These are phyloP conservation scores for Oxytorus armatus DNA, from an alignment of 2,888 invertebrate species.

Conservation along the genomic window DNA sequence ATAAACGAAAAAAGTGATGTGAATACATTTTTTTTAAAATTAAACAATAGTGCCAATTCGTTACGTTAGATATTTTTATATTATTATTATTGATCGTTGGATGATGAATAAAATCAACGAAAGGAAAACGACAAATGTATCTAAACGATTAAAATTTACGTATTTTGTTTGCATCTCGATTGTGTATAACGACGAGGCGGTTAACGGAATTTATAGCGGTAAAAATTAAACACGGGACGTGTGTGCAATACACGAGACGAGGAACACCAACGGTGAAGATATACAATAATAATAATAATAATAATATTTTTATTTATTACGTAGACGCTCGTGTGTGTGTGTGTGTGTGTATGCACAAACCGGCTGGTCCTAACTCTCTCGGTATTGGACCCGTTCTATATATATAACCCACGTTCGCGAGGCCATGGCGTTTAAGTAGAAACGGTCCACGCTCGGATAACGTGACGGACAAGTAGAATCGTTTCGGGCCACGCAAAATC, in stretches of 20 bases:
- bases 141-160: too few relatives aligned
- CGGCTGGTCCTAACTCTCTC: not conserved
- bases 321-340: not conserved
- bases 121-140: too few relatives aligned
- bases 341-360: not conserved
- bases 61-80: too few relatives aligned
- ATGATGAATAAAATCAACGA: too few relatives aligned
- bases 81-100: too few relatives aligned
- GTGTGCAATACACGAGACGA: not conserved
- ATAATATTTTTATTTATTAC: not conserved
- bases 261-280: not conserved
- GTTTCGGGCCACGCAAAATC: not conserved
- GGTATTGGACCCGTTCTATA: not conserved
- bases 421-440: slow-evolving; percentile 42
- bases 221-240: slow-evolving; percentile 4
- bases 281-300: not conserved
- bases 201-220: not conserved
- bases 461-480: slow-evolving; percentile 38
- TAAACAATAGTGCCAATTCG: too few relatives aligned
- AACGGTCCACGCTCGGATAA: slow-evolving; percentile 35
- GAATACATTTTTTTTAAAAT: too few relatives aligned
- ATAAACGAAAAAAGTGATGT: not conserved
- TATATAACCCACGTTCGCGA: not conserved
- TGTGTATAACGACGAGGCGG: not conserved
- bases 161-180: not conserved